Base-by-base conservation (phyloP, 2,888 invertebrate genomes). In the Timandra comae region DNA sequence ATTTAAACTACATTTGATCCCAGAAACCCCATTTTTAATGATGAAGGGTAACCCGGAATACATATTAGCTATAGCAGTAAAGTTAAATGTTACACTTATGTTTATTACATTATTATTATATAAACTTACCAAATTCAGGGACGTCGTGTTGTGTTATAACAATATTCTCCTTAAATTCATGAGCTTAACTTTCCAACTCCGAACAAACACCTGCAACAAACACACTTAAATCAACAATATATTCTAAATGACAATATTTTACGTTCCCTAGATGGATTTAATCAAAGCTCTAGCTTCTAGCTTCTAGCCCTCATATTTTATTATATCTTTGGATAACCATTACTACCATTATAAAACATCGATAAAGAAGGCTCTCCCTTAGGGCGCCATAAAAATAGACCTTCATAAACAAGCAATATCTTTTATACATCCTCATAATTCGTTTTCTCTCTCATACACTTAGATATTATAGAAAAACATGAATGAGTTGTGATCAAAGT, bases 371-470 rank as follows among this genome's bases (percentile, higher is more conserved):
- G 65, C 63, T 63, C 59, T 66, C 63, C 63, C 66, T 72, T 62
- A 63, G 52, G 63, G 58, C 51, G 54, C 69, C 59, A 74, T 77
- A 74, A 78, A 78, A 73, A 48, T 63, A 69, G 67, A 70, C 77
- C 77, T 73, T 66, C 71, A 76, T 81, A 80, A 81, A 80, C 76
- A 79, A 77, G 74, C 66, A 70, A 74, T 77, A 77, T 73, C 64
- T 64, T 46, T 77, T 77, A 76, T 74, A 69, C 58, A 65, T 56
- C 54, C 62, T 52, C 56, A 63, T 70, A 71, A 74, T 70, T 71
- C 64, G 63, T 63, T 70, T 63, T 64, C 56, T 62, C 53, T 65
- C 56, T 59, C 63, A 62, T 64, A 62, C 61, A 48, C 45, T 43
- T 40, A 58, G 59, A 54, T 59, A 58, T 58, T 48, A 66, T 54